Base-by-base conservation (phyloP, 2,888 invertebrate genomes). In the Pachliopta kotzebuea region DNA sequence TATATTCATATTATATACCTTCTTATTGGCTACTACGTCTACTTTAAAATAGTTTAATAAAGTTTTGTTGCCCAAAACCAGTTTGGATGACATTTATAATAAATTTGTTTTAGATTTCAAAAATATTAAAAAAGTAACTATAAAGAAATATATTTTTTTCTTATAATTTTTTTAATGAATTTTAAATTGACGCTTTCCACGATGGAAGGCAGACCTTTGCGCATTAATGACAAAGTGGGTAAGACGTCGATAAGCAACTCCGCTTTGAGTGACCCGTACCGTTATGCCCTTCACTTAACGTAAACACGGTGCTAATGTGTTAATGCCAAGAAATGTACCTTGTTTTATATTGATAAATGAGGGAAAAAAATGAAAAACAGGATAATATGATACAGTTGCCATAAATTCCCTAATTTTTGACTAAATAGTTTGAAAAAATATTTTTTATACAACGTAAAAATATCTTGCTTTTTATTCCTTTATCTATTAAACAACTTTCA, bases 261-360 rank as follows among this genome's bases (percentile, higher is more conserved):
- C 18, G 21, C 20, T 20, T 21, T 29, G 17, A 26, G 58, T n/a
- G 31, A 58, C 57, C 24, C 57, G 57, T 58, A 58, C 63, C 63
- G 63, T 59, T 63, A 63, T 31, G 45, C 63, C 63, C 63, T 63
- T 63, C 63, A 63, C 63, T 58, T 42, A 45, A 62, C 57, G 62
- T 57, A 57, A 63, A 63, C 50, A 62, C 56, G 20, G 21, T 18
- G 11, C 56, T 56, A 58, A 54, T 29, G 20, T 37, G 37, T 53
- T 58, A 63, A 52, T 54, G 49, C 58, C 58, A 45, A 58, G 31
- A 52, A 29, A 29, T 31, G 59, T 29, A 20, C 26, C 21, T 8
- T 52, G 4, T 23, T 45, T 45, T 45, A 45, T n/a, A 45, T n/a
- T 45, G 18, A 45, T 45, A 45, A 45, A 18, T 45, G n/a, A 45